Conservation (phyloP, 2,113 vertebrate species). For the Hippocampus comes region DNA sequence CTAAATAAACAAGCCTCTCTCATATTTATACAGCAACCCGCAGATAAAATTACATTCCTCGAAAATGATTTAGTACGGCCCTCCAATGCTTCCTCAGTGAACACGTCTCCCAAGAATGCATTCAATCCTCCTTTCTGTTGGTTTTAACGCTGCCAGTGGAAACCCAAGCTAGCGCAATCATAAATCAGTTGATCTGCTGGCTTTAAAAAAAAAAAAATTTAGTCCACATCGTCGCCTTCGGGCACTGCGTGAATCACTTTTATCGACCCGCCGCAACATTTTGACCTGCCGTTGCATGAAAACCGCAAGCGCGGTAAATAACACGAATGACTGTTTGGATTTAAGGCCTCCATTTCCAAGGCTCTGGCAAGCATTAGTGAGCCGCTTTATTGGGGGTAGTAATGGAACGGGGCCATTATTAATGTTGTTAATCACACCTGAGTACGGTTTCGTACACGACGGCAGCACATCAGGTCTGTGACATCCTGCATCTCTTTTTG, state of each 20-base stretch:
- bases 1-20: slow-evolving; percentile 30
- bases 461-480: neutral
- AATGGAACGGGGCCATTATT: slow-evolving; percentile 3
- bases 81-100: slow-evolving; percentile 11
- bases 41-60: slow-evolving; percentile 26
- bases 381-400: slow-evolving; percentile 9
- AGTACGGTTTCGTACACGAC: neutral
- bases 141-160: slow-evolving; percentile 22
- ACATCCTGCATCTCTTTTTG: neutral
- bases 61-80: slow-evolving; percentile 31
- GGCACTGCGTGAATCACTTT: neutral
- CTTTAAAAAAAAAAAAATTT: too few relatives aligned
- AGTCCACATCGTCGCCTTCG: neutral
- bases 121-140: slow-evolving; percentile 5
- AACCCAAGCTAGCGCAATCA: slow-evolving; percentile 14
- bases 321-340: neutral
- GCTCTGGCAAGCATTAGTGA: neutral
- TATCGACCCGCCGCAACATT: slow-evolving; percentile 3
- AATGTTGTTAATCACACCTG: slow-evolving; percentile 3
- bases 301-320: slow-evolving; percentile 3
- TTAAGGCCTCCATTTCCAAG: slow-evolving; percentile 1
- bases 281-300: slow-evolving; percentile 3
- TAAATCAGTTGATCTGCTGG: neutral
- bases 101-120: slow-evolving; percentile 1
- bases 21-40: slow-evolving; percentile 35